A percentile compares a stretch with the other conserved stretches of the same genome.
Conservation (phyloP, 2,888 invertebrate genomes). For the Diaperis boleti region DNA sequence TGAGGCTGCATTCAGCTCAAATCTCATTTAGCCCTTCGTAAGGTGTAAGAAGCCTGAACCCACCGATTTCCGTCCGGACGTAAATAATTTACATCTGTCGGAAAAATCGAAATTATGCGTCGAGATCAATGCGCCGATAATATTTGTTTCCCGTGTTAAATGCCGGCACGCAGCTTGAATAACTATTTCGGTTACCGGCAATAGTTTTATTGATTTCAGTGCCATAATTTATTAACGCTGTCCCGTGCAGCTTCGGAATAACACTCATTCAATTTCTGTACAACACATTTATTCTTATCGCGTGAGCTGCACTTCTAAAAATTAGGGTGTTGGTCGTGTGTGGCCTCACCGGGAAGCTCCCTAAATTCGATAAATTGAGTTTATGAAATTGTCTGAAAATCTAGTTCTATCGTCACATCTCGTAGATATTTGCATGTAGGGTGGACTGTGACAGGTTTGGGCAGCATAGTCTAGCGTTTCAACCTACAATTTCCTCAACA, state of each 20-base stretch:
- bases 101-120: slow-evolving; percentile 6
- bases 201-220: slow-evolving; percentile 5
- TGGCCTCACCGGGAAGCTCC: too few species aligned
- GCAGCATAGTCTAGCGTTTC: background rate
- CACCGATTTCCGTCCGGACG: background rate
- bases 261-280: background rate
- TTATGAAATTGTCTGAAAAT: background rate
- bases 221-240: background rate
- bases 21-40: too few species aligned
- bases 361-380: too few species aligned
- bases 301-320: background rate
- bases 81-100: background rate
- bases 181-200: slow-evolving; percentile 1
- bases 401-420: background rate
- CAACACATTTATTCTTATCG: background rate
- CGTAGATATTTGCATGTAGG: too few species aligned
- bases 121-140: slow-evolving; percentile 11
- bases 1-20: too few species aligned
- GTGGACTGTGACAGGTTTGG: background rate
- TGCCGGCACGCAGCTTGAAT: slow-evolving; percentile 3
- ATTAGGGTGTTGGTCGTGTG: too few species aligned
- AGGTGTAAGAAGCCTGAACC: background rate
- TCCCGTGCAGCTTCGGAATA: background rate
- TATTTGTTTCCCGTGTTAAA: slow-evolving; percentile 16
- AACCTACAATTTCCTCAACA: slow-evolving; percentile 2